Conservation (phyloP, 2,113 vertebrate genomes). For the Osmerus mordax region DNA sequence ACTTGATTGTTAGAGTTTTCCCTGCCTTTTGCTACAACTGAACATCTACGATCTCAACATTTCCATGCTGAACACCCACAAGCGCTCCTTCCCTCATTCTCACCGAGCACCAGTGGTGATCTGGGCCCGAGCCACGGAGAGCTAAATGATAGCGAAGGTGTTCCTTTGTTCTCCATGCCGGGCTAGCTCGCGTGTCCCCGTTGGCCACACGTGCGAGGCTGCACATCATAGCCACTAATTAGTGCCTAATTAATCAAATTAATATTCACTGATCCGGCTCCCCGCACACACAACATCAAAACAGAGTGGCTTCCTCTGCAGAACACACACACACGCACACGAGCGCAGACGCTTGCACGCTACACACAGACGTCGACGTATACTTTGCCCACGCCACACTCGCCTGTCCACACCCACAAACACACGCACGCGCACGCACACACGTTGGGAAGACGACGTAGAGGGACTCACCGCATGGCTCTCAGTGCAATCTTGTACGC, state of each 20-base stretch:
- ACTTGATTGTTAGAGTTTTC: no score
- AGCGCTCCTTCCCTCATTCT: no score
- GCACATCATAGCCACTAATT: constrained; percentile 70
- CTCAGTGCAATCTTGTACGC: constrained; percentile 99
- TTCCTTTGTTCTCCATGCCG: constrained; percentile 26
- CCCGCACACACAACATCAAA: constrained; percentile 70
- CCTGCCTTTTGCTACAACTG: no score
- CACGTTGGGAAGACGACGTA: not conserved
- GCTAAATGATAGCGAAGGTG: no score
- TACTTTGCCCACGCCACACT: not conserved
- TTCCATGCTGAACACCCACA: no score
- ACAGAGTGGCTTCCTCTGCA: constrained; percentile 51
- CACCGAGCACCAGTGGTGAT: no score
- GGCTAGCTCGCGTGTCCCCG: constrained; percentile 38
- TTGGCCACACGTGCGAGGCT: constrained; percentile 38
- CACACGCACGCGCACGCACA: constrained; percentile 28
- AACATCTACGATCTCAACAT: no score
- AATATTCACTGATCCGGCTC: constrained; percentile 73
- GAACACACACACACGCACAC: constrained; percentile 46
- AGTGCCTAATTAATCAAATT: constrained; percentile 72
- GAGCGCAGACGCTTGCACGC: constrained; percentile 41
- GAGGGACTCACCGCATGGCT: constrained; percentile 93
- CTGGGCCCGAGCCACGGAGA: no score
- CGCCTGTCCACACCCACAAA: not conserved
- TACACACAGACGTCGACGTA: not conserved